These are phyloP conservation scores for Amphilophus citrinellus DNA, from an alignment of 2,113 vertebrate species.

Conservation along the genomic window DNA sequence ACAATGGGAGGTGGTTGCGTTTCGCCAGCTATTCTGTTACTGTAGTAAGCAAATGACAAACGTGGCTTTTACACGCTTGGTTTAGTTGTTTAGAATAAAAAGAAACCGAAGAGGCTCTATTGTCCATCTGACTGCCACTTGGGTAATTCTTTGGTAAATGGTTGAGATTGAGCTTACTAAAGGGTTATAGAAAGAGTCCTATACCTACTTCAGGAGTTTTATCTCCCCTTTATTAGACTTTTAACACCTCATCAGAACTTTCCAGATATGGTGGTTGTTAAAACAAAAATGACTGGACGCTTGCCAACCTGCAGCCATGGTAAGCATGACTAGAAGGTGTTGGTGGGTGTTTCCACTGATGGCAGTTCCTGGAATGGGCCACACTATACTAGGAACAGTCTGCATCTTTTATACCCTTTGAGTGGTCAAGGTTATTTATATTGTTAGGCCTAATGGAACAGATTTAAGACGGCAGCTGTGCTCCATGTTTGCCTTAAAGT, in stretches of 20 bases:
- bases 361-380: slow-evolving; percentile 23
- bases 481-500: slow-evolving; percentile 20
- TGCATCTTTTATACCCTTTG: slow-evolving; percentile 23
- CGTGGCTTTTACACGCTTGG: neutral
- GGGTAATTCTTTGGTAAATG: slow-evolving; percentile 63
- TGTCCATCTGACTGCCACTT: slow-evolving; percentile 2
- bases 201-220: slow-evolving; percentile 73
- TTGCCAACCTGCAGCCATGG: slow-evolving; percentile 64
- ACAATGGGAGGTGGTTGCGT: slow-evolving; percentile 3
- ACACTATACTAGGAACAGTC: slow-evolving; percentile 23
- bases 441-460: slow-evolving; percentile 3
- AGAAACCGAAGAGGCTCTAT: neutral
- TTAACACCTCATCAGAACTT: slow-evolving; percentile 83
- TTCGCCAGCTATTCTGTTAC: neutral
- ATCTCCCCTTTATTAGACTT: slow-evolving; percentile 79
- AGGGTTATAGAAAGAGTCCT: slow-evolving; percentile 50
- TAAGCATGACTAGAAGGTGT: slow-evolving; percentile 59
- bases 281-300: slow-evolving; percentile 51
- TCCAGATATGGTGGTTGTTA: slow-evolving; percentile 72
- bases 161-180: slow-evolving; percentile 36
- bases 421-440: slow-evolving; percentile 19
- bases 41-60: slow-evolving; percentile 18
- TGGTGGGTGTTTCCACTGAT: slow-evolving; percentile 55
- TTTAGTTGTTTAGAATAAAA: neutral
- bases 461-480: slow-evolving; percentile 28